Evolutionary conservation across 2,797 vertebrate species (phyloP).

Genomic region (Diplodus sargus): DNA sequence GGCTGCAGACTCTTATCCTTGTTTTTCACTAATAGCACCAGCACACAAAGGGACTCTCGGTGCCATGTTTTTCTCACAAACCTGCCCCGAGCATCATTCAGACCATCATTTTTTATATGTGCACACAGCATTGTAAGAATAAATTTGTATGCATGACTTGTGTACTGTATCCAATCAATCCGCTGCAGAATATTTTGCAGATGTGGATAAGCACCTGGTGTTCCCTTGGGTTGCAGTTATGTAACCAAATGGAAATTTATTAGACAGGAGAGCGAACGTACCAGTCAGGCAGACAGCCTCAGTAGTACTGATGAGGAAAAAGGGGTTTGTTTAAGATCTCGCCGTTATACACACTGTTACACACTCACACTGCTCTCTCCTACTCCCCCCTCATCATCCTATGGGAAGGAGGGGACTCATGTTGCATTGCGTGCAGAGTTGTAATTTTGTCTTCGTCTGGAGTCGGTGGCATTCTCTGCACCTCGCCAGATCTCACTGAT

Average conservation of each 20-base stretch:
- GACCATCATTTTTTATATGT: not conserved
- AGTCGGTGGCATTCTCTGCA: slow-evolving; percentile 38
- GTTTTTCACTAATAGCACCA: not conserved
- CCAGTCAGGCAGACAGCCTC: slow-evolving; percentile 45
- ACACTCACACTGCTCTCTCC: not conserved
- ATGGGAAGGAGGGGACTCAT: slow-evolving; percentile 43
- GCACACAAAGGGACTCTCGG: not conserved
- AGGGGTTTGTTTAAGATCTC: slow-evolving; percentile 40
- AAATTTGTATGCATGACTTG: slow-evolving; percentile 30
- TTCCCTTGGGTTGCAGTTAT: slow-evolving; percentile 42
- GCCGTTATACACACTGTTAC: slow-evolving; percentile 4
- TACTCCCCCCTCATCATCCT: not conserved
- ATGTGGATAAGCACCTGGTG: slow-evolving; percentile 28
- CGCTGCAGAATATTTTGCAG: slow-evolving; percentile 12
- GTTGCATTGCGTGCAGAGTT: slow-evolving; percentile 70
- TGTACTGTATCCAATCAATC: slow-evolving; percentile 24
- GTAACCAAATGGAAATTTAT: slow-evolving; percentile 54
- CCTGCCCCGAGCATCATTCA: not conserved
- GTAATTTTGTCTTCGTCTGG: slow-evolving; percentile 63
- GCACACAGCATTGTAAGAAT: not conserved
- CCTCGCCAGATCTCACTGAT: slow-evolving; percentile 53
- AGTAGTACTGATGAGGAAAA: slow-evolving; percentile 23
- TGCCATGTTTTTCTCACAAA: not conserved
- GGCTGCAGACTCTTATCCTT: not conserved
- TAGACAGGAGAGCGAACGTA: slow-evolving; percentile 38